phyloP scores from a whole-genome alignment of 2,888 invertebrate genomes.

The Clunio marinus region DNA sequence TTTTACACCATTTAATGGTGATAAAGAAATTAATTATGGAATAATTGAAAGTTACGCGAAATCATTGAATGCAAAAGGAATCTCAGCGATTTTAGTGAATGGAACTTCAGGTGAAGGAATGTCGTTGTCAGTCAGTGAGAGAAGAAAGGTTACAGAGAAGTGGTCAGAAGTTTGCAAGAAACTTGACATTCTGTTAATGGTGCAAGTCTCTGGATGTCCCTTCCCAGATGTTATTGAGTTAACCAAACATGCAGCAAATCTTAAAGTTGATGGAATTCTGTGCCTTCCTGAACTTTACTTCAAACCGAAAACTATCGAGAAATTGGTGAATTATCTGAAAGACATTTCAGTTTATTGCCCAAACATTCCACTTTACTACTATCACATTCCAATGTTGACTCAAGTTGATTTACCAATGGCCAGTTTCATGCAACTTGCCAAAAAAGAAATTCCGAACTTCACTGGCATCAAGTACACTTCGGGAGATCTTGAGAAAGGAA shows the following conservation, averaged over 20 bases:
- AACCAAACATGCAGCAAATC: conserved; percentile 63
- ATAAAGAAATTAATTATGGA: conserved; percentile 54
- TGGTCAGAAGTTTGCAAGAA: conserved; percentile 59
- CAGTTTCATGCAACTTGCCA: conserved; percentile 60
- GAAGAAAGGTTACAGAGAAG: conserved; percentile 61
- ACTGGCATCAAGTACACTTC: conserved; percentile 80
- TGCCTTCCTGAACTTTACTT: conserved; percentile 74
- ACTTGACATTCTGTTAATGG: conserved; percentile 60
- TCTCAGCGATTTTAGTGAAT: conserved; percentile 68
- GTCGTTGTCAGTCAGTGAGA: conserved; percentile 61
- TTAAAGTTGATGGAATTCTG: conserved; percentile 64
- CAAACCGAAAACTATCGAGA: conserved; percentile 59
- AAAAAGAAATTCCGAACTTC: conserved; percentile 64
- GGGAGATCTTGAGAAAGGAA: conserved; percentile 64
- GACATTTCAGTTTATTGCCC: conserved; percentile 67
- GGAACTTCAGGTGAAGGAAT: conserved; percentile 77
- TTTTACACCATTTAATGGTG: conserved; percentile 63
- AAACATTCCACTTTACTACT: conserved; percentile 72
- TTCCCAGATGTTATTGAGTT: conserved; percentile 65
- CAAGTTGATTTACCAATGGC: conserved; percentile 72
- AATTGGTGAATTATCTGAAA: conserved; percentile 64
- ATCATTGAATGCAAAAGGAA: conserved; percentile 58
- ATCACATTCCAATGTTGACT: conserved; percentile 72
- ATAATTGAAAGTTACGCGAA: conserved; percentile 62
- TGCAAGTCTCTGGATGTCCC: conserved; percentile 68